Base-by-base conservation (phyloP, 2,888 invertebrate species). In the Rutpela maculata region DNA sequence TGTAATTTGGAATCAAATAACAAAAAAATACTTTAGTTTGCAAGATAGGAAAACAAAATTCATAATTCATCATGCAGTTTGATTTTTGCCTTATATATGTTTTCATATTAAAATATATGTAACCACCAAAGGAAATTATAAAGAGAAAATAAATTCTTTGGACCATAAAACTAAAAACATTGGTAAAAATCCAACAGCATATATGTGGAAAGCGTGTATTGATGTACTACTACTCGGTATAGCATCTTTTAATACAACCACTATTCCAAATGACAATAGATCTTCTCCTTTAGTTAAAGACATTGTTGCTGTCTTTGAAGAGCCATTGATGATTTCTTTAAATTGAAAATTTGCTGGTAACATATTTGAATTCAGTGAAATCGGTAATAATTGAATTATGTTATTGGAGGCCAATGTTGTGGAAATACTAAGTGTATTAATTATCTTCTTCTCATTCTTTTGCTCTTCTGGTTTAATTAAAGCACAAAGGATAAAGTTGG, bases 201-300 rank as follows among this genome's bases (percentile, higher is more conserved):
- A 65, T 19, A 65, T 43, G 15, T 43, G 65, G 31, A 62, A 31
- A 11, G 18, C 43, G 15, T 43, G 18, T 65, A 65, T 11, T 65
- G 65, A 65, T 15, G 43, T 4, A 22, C 43, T 19, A 9, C 31
- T 15, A 9, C 31, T 15, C 5, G 62, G n/a, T 31, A 62, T 12
- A n/a, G 31, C 5, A 43, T 19, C 43, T 43, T 43, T 65, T 22
- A 65, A 18, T 11, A 19, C 17, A 19, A 22, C 17, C 38, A 65
- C 17, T 43, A 65, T 15, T 38, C 65, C 65, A 22, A 65, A 65
- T 18, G 19, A 12, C 43, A 18, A 19, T 18, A 65, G 19, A 50
- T 65, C 65, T 19, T 5, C 17, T 31, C 5, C 43, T 38, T 65
- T 1, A 10, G 38, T 12, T 19, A 43, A 19, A 4, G 12, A 15